Base-by-base conservation (phyloP, 2,888 invertebrate genomes). In the Nudaria mundana region DNA sequence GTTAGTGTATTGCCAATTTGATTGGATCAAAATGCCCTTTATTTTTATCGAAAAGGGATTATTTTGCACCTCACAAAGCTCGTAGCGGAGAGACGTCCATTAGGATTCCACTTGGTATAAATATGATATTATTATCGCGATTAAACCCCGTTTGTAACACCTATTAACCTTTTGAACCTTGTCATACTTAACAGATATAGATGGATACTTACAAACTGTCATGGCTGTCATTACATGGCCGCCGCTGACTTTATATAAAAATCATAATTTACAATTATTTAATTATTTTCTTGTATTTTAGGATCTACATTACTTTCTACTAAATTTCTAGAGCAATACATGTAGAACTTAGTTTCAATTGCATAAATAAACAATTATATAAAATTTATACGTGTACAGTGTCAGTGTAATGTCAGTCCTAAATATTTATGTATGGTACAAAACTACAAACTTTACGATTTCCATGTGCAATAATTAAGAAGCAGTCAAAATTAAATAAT, bases 221-320 rank as follows among this genome's bases (percentile, higher is more conserved):
- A 33, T 43, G 62, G 68, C 59, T 37, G 63, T 56, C 84, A 85
- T 85, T 77, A 78, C 48, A 85, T 85, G 84, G 56, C 66, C 59
- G 52, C 63, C 63, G 20, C 41, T 50, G 52, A 48, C 47, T 56
- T 34, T 34, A 40, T 31, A 47, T 55, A 46, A 55, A 57, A 62
- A 60, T 48, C 43, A 52, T 58, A 70, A 75, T 72, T 63, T 72
- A 75, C 70, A 69, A 68, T 60, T 48, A 20, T 18, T 18, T 18
- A 5, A 18, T 4, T 18, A 18, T 18, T 18, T 18, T 18, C 5
- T 18, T 18, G 5, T 38, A 53, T 55, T 48, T 30, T 15, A 37
- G 25, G 3, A 15, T 22, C 48, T 56, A 45, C 32, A 13, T 42
- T 48, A 46, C 29, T 38, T 35, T 31, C 52, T 40, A 41, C 34